Conservation (phyloP, 2,113 vertebrate genomes). For the Melanocharis versteri region DNA sequence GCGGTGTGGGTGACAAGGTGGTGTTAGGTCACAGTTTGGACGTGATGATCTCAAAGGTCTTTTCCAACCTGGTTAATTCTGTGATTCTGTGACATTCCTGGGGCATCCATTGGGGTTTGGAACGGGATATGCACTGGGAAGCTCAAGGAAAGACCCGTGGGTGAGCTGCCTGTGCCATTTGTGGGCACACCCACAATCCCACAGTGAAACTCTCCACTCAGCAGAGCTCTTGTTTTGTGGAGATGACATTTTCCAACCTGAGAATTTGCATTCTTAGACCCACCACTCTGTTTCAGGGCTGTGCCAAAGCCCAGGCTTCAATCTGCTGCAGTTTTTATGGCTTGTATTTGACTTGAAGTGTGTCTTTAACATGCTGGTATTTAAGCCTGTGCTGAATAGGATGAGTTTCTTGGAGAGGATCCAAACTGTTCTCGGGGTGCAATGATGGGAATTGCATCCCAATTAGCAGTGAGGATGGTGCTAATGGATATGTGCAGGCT, state of each 20-base stretch:
- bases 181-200: background rate
- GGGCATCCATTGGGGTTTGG: rapidly evolving
- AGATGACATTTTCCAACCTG: background rate
- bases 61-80: rapidly evolving
- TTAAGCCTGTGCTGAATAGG: background rate
- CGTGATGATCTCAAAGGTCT: background rate
- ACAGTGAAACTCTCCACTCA: background rate
- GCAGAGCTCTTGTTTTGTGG: background rate
- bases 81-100: background rate
- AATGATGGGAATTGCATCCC: background rate
- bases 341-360: background rate
- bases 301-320: background rate
- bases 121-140: rapidly evolving
- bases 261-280: background rate
- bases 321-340: background rate
- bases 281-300: background rate
- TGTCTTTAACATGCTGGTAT: background rate
- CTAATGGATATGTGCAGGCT: background rate
- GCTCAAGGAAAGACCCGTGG: rapidly evolving
- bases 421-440: background rate
- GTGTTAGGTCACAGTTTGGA: background rate
- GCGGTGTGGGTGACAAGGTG: rapidly evolving
- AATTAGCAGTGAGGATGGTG: background rate
- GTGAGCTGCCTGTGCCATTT: rapidly evolving
- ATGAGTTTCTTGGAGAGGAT: background rate